phyloP scores from a whole-genome alignment of 1,140 invertebrate species.

The Drosophila nebulosa region DNA sequence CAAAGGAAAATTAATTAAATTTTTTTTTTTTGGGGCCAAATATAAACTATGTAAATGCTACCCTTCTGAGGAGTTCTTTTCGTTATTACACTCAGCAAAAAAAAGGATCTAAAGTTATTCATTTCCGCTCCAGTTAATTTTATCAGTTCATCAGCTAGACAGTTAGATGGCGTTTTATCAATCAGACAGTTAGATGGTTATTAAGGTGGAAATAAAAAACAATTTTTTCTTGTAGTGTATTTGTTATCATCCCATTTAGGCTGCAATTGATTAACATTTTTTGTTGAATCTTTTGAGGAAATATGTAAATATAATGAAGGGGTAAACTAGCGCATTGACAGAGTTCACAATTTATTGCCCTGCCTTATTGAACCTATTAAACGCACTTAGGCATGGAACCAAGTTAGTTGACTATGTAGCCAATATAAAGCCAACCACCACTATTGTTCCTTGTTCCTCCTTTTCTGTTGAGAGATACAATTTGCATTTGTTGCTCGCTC shows the following conservation, averaged over 20 bases:
- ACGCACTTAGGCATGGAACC: slow-evolving; percentile 59
- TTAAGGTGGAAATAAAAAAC: background rate
- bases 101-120: too few relatives aligned
- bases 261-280: slow-evolving; percentile 28
- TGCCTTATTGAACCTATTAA: slow-evolving; percentile 63
- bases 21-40: background rate
- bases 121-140: background rate
- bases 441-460: background rate
- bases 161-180: too few relatives aligned
- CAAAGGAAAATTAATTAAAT: background rate
- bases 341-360: slow-evolving; percentile 51
- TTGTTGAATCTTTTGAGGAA: slow-evolving; percentile 15
- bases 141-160: background rate
- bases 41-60: background rate
- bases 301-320: slow-evolving; percentile 43
- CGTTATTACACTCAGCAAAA: background rate
- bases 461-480: slow-evolving; percentile 42
- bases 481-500: slow-evolving; percentile 75
- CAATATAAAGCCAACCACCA: slow-evolving; percentile 19
- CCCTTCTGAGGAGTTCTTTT: background rate
- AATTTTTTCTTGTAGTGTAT: background rate
- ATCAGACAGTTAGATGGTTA: background rate
- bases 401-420: slow-evolving; percentile 27
- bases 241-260: background rate
- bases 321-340: slow-evolving; percentile 47